Evolutionary conservation across 2,888 invertebrate species (phyloP), one percentile per base, ranked within the genome.

Genomic region (Scaptomyza caliginosa): DNA sequence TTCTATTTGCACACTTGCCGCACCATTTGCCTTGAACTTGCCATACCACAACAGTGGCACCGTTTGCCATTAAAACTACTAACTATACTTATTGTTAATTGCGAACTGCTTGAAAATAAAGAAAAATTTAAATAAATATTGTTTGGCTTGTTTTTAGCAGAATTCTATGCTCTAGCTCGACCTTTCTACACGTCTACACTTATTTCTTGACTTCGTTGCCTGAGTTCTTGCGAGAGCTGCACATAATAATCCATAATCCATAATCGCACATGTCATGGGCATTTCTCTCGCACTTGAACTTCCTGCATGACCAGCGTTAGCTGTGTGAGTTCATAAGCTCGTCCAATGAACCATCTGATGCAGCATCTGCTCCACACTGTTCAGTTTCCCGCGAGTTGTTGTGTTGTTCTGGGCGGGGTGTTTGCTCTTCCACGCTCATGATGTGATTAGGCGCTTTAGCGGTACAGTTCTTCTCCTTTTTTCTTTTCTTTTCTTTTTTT

Each of bases 381-480:
- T 45, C 11, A 10, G 36, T 7, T 36, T 19, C 45, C 6, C 28
- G 32, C 38, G 34, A 34, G 34, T n/a, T n/a, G 8, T 11, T 28
- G 6, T 34, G 19, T 4, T 23, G 16, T 32, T 34, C 67, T 57
- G 28, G 49, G 57, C 52, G 67, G 50, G 57, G 43, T 57, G 24
- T 58, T 42, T 59, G 67, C 62, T 62, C 67, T 59, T 64, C 55
- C 74, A 72, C 81, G 77, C 70, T 77, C 55, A 74, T 78, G 56
- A 75, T 80, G 82, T 76, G 82, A 82, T 85, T 85, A 80, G 76
- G 74, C 76, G 85, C 76, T 76, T 68, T 84, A 84, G 82, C 85
- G 80, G 80, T 80, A 80, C 70, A 80, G 34, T 74, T 74, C 51
- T 57, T 43, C 8, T 13, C 2, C 10, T 13, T 26, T 5, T 7